phyloP scores from a whole-genome alignment of 2,888 invertebrate genomes.

The Cordilura impudica region DNA sequence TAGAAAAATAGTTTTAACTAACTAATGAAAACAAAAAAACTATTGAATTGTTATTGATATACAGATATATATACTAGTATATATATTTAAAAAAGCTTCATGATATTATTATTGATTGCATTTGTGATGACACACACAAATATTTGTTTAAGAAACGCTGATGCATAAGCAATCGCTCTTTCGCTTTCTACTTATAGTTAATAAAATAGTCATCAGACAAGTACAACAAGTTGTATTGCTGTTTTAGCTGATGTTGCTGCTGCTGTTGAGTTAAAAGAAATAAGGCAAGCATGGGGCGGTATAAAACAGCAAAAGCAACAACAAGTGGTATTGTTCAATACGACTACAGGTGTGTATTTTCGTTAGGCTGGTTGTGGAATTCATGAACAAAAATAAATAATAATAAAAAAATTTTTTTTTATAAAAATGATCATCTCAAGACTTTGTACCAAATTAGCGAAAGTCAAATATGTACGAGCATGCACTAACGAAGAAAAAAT shows the following conservation, averaged over 20 bases:
- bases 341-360: slow-evolving; percentile 45
- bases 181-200: slow-evolving; percentile 55
- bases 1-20: too few relatives aligned
- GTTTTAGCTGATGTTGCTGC: slow-evolving; percentile 13
- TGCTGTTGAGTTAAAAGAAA: slow-evolving; percentile 34
- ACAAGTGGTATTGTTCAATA: slow-evolving; percentile 54
- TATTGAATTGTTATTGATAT: too few relatives aligned
- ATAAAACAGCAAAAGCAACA: slow-evolving; percentile 35
- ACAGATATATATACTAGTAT: too few relatives aligned
- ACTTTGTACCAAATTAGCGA: slow-evolving; percentile 58
- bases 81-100: too few relatives aligned
- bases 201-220: slow-evolving; percentile 55
- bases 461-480: slow-evolving; percentile 48
- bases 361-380: slow-evolving; percentile 21
- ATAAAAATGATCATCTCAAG: slow-evolving; percentile 52
- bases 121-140: not conserved
- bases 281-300: slow-evolving; percentile 45
- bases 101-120: too few relatives aligned
- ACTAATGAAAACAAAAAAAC: too few relatives aligned
- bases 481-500: not conserved
- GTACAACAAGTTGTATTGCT: slow-evolving; percentile 44
- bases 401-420: slow-evolving; percentile 18
- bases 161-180: slow-evolving; percentile 33
- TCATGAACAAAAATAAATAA: slow-evolving; percentile 42
- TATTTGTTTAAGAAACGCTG: slow-evolving; percentile 43